phyloP scores from a whole-genome alignment of 2,888 invertebrate genomes.

The Belgica antarctica region DNA sequence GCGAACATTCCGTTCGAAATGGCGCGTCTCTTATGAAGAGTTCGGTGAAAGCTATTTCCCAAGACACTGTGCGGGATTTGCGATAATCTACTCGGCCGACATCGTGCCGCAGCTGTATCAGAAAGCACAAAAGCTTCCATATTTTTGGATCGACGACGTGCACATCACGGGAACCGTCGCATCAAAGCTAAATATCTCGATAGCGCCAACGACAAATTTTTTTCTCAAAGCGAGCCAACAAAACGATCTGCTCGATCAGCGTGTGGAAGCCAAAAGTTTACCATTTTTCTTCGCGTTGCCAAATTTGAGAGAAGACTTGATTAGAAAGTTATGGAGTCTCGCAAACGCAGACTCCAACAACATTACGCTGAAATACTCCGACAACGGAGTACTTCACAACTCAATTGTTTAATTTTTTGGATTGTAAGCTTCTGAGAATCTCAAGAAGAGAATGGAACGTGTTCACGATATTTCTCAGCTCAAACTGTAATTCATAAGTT shows the following conservation, averaged over 20 bases:
- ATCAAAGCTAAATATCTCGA: slow-evolving; percentile 57
- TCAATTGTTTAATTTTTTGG: too few species aligned
- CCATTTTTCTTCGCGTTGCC: slow-evolving; percentile 27
- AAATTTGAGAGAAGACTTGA: slow-evolving; percentile 1
- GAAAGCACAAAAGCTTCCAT: slow-evolving; percentile 62
- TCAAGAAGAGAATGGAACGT: too few species aligned
- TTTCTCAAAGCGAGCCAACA: slow-evolving; percentile 50
- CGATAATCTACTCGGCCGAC: slow-evolving; percentile 66
- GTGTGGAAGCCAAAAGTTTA: too few species aligned
- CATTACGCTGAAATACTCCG: too few species aligned
- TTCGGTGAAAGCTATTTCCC: slow-evolving; percentile 67
- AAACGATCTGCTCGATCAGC: slow-evolving; percentile 48
- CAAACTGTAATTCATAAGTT: too few species aligned
- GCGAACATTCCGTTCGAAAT: slow-evolving; percentile 68
- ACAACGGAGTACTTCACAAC: too few species aligned
- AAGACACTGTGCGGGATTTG: slow-evolving; percentile 72
- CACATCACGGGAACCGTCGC: slow-evolving; percentile 70
- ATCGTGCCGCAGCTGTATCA: slow-evolving; percentile 60
- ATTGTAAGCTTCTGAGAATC: too few species aligned
- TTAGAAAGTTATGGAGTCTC: slow-evolving; percentile 25
- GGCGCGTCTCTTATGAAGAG: slow-evolving; percentile 70
- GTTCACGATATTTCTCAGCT: too few species aligned
- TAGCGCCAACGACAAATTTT: slow-evolving; percentile 54
- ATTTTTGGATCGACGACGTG: slow-evolving; percentile 84
- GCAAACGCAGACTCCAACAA: too few species aligned